These are phyloP conservation scores for Zaprionus lineosus DNA, from an alignment of 2,888 invertebrate species.

Conservation along the genomic window DNA sequence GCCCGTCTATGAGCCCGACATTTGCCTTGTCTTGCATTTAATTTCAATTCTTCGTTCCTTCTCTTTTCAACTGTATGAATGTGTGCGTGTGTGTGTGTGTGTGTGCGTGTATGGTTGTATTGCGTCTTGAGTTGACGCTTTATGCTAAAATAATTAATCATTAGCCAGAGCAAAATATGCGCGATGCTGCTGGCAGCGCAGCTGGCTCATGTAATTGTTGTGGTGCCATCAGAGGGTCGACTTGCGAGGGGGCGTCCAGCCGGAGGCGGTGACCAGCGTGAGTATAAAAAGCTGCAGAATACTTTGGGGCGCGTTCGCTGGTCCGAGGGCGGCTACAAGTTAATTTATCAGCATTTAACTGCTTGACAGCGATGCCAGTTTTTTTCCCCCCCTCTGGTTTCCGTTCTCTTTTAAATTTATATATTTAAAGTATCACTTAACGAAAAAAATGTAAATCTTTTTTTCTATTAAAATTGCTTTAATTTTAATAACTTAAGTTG, in stretches of 20 bases:
- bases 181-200: constrained; percentile 47
- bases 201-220: constrained; percentile 73
- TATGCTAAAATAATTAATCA: constrained; percentile 78
- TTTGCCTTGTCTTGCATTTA: constrained; percentile 65
- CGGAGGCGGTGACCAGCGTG: constrained; percentile 26
- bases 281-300: constrained; percentile 55
- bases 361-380: constrained; percentile 59
- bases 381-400: not conserved
- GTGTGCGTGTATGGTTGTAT: constrained; percentile 21
- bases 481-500: no score
- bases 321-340: constrained; percentile 54
- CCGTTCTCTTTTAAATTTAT: not conserved
- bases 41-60: constrained; percentile 59
- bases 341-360: constrained; percentile 78
- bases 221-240: constrained; percentile 24
- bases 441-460: no score
- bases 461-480: no score
- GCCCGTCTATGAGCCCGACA: not conserved
- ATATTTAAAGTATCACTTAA: no score
- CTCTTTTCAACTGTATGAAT: constrained; percentile 2
- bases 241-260: not conserved
- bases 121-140: constrained; percentile 76
- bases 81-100: constrained; percentile 8
- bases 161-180: constrained; percentile 76
- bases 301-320: constrained; percentile 29